A percentile compares a stretch with the other conserved stretches of the same genome.
Evolutionary conservation across 2,797 vertebrate genomes (phyloP).

Genomic region (Esox masquinongy): DNA sequence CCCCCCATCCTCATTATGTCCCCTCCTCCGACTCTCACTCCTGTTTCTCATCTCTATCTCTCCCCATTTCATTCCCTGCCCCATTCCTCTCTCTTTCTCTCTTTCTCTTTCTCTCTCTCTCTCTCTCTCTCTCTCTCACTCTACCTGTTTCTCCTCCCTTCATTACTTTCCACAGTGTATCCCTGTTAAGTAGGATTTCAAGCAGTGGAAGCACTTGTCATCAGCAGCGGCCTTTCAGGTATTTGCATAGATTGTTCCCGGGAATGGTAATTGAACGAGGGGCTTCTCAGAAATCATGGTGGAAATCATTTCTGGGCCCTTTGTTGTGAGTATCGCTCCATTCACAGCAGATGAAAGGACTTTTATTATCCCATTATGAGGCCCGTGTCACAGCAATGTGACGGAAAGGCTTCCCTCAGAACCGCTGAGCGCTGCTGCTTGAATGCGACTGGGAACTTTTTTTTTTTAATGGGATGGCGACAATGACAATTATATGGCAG

Average conservation of each 20-base stretch:
- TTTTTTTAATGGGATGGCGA: constrained; percentile 67
- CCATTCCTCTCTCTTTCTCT: background rate
- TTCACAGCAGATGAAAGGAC: constrained; percentile 62
- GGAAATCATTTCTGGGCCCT: constrained; percentile 62
- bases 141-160: constrained; percentile 23
- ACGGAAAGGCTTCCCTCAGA: constrained; percentile 44
- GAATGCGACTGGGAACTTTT: constrained; percentile 26
- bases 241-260: constrained; percentile 63
- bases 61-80: background rate
- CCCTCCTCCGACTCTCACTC: background rate
- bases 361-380: constrained; percentile 74
- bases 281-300: constrained; percentile 58
- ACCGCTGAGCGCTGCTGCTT: constrained; percentile 51
- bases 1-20: too few species aligned
- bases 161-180: constrained; percentile 14
- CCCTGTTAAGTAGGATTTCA: constrained; percentile 47
- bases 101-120: background rate
- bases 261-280: constrained; percentile 60
- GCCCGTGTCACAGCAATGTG: constrained; percentile 50
- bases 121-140: background rate
- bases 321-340: constrained; percentile 59
- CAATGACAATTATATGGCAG: constrained; percentile 70
- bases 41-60: background rate
- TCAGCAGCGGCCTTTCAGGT: constrained; percentile 53
- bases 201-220: constrained; percentile 6